phyloP scores from a whole-genome alignment of 2,888 invertebrate genomes.

The Ectemnius continuus region DNA sequence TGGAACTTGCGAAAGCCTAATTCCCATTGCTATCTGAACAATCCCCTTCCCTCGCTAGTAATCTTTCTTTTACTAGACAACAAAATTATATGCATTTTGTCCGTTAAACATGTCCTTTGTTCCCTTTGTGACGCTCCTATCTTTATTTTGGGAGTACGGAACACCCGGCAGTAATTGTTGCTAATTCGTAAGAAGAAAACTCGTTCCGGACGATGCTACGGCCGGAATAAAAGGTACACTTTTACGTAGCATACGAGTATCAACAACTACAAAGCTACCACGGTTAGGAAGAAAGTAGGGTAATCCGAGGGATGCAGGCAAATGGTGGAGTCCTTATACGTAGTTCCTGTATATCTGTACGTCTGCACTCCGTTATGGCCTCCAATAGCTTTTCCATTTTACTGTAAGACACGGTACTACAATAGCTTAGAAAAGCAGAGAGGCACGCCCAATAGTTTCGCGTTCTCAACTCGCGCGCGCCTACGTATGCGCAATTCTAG shows the following conservation, averaged over 20 bases:
- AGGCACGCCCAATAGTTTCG: too few species aligned
- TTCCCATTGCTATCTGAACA: background rate
- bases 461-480: too few species aligned
- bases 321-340: background rate
- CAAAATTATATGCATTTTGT: too few species aligned
- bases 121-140: too few species aligned
- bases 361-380: slow-evolving; percentile 27
- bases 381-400: slow-evolving; percentile 24
- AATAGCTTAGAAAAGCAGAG: slow-evolving; percentile 14
- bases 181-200: background rate
- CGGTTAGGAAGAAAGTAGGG: slow-evolving; percentile 7
- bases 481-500: background rate
- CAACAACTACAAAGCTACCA: background rate
- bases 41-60: too few species aligned
- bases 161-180: too few species aligned
- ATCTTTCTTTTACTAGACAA: too few species aligned
- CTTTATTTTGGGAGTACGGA: too few species aligned
- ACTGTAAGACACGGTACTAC: slow-evolving; percentile 20
- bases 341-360: background rate
- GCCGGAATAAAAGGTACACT: background rate
- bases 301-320: background rate
- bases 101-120: too few species aligned
- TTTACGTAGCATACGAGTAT: background rate
- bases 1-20: background rate
- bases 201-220: background rate